These are phyloP conservation scores for Drosophila paranaensis DNA, from an alignment of 2,888 invertebrate genomes.

Conservation along the genomic window DNA sequence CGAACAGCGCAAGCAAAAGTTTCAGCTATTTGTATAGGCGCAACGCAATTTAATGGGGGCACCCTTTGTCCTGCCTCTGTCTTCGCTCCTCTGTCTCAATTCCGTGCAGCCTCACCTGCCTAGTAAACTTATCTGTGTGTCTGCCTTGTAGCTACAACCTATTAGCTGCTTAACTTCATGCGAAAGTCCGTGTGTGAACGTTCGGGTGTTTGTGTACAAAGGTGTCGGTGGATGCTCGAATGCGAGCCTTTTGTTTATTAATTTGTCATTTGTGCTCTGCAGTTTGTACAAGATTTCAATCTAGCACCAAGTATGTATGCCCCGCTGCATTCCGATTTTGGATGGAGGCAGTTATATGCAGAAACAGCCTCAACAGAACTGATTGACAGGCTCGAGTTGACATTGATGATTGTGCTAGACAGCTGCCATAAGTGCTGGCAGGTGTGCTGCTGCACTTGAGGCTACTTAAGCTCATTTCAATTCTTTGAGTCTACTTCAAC, in stretches of 20 bases:
- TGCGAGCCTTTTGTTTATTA: constrained; percentile 73
- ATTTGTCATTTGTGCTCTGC: constrained; percentile 59
- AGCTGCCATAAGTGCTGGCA: constrained; percentile 45
- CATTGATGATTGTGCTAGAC: constrained; percentile 21
- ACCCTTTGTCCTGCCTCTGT: constrained; percentile 18
- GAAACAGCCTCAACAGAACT: background rate
- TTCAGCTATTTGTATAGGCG: constrained; percentile 71
- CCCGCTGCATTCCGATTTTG: background rate
- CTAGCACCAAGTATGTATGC: constrained; percentile 14
- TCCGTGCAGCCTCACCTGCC: background rate
- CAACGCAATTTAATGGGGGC: constrained; percentile 46
- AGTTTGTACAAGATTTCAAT: constrained; percentile 44
- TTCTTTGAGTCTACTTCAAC: background rate
- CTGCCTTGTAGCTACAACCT: constrained; percentile 69
- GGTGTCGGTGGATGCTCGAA: constrained; percentile 44
- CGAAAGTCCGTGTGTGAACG: constrained; percentile 21
- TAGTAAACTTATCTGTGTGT: constrained; percentile 43
- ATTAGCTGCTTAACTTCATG: constrained; percentile 71
- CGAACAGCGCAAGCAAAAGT: constrained; percentile 51
- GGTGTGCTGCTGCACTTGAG: constrained; percentile 12
- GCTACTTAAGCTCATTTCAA: background rate
- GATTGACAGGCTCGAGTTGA: constrained; percentile 13
- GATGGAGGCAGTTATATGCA: background rate
- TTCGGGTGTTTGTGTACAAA: constrained; percentile 27
- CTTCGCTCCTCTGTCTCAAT: constrained; percentile 21